Conservation (phyloP, 2,888 invertebrate species). For the Caenorhabditis sp. region DNA sequence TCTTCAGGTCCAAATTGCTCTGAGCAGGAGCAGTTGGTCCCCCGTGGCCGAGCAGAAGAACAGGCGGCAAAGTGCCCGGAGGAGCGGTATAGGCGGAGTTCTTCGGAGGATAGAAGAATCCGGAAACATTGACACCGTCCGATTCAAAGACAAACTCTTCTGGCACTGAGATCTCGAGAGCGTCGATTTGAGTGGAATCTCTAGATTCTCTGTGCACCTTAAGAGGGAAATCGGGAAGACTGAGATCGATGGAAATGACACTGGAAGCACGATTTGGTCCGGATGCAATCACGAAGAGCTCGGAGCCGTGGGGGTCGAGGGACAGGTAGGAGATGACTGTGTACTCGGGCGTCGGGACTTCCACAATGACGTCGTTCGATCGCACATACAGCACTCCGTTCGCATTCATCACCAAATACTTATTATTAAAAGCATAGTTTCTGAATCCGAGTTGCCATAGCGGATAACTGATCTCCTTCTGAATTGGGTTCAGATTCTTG, state of each 20-base stretch:
- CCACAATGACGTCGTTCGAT: slow-evolving; percentile 4
- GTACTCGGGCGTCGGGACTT: slow-evolving; percentile 57
- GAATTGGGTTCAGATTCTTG: slow-evolving; percentile 56
- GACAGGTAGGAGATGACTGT: slow-evolving; percentile 59
- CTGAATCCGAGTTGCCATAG: slow-evolving; percentile 67
- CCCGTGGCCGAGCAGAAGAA: slow-evolving; percentile 80
- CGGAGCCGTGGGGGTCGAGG: slow-evolving; percentile 63
- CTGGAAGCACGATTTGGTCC: slow-evolving; percentile 77
- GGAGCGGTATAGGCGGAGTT: slow-evolving; percentile 79
- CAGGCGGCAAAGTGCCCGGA: slow-evolving; percentile 79
- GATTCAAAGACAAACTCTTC: slow-evolving; percentile 77
- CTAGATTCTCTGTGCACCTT: slow-evolving; percentile 56
- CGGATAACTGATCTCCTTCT: slow-evolving; percentile 66
- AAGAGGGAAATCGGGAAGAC: slow-evolving; percentile 8
- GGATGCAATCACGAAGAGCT: slow-evolving; percentile 78
- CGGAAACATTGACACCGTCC: slow-evolving; percentile 61
- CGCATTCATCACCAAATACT: slow-evolving; percentile 49
- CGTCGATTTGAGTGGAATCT: slow-evolving; percentile 57
- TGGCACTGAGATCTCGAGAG: slow-evolving; percentile 79
- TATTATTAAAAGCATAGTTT: slow-evolving; percentile 46
- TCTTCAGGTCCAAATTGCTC: slow-evolving; percentile 78
- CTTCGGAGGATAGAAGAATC: slow-evolving; percentile 78
- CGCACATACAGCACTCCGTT: slow-evolving; percentile 33
- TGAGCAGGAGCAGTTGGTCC: slow-evolving; percentile 80
- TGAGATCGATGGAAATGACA: slow-evolving; percentile 76